These are phyloP conservation scores for Nemoura dubitans DNA, from an alignment of 2,888 invertebrate genomes.

Conservation along the genomic window DNA sequence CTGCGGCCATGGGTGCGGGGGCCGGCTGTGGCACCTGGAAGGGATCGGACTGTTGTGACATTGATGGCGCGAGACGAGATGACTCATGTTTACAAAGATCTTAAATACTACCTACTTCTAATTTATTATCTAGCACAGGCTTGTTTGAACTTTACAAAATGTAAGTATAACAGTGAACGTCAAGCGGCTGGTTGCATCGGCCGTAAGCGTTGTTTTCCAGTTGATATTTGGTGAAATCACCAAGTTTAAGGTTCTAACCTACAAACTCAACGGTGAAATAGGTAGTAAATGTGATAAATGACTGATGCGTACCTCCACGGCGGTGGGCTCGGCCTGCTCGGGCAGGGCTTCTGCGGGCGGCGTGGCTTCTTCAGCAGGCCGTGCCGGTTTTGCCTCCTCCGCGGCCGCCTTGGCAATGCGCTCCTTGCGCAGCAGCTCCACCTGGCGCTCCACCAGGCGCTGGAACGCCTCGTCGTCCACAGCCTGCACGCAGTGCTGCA, in stretches of 20 bases:
- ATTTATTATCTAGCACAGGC: no score
- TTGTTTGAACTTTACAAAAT: no score
- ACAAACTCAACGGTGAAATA: no score
- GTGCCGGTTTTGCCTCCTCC: constrained; percentile 34
- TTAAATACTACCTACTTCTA: no score
- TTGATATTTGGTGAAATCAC: no score
- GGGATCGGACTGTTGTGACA: neutral
- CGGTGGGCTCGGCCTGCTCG: constrained; percentile 44
- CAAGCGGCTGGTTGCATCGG: no score
- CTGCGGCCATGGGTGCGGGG: neutral
- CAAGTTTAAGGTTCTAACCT: no score
- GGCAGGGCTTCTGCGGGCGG: constrained; percentile 44
- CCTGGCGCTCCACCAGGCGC: constrained; percentile 88
- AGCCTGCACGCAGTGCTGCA: constrained; percentile 85
- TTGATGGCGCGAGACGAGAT: neutral
- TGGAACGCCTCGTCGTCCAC: constrained; percentile 94
- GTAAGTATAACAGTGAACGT: no score
- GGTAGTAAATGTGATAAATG: no score
- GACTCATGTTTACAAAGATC: neutral
- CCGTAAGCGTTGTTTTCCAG: no score
- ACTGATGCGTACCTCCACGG: constrained; percentile 17
- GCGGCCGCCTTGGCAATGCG: constrained; percentile 54
- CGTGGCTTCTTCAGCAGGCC: constrained; percentile 51
- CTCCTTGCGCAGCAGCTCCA: constrained; percentile 78
- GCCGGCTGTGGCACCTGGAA: constrained; percentile 18